Conservation (phyloP, 2,888 invertebrate species). For the Drosophila pegasa region DNA sequence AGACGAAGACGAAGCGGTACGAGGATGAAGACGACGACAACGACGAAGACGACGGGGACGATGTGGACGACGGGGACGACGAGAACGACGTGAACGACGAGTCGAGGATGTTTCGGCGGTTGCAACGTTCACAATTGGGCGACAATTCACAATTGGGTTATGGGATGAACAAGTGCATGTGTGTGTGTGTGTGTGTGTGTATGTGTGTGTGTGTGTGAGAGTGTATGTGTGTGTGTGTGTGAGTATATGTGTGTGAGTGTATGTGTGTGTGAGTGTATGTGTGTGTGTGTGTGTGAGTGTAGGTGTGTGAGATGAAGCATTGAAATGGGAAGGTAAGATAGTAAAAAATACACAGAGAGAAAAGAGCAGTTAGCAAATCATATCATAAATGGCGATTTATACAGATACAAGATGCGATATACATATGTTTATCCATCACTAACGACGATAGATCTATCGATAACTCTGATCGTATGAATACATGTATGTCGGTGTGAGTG, state of each 20-base stretch:
- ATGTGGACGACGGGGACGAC: constrained; percentile 27
- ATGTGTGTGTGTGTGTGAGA: constrained; percentile 20
- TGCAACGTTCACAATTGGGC: constrained; percentile 69
- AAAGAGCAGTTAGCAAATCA: constrained; percentile 72
- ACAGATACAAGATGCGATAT: constrained; percentile 53
- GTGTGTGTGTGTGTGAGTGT: constrained; percentile 10
- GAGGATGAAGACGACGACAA: constrained; percentile 32
- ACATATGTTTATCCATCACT: constrained; percentile 50
- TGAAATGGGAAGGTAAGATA: constrained; percentile 60
- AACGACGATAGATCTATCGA: constrained; percentile 25
- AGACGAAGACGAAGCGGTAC: constrained; percentile 32
- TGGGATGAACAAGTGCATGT: constrained; percentile 42
- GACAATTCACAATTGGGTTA: constrained; percentile 67
- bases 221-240: constrained; percentile 25
- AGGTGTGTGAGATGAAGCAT: constrained; percentile 28
- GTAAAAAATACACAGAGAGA: constrained; percentile 74
- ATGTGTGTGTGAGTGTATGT: constrained; percentile 24
- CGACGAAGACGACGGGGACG: constrained; percentile 29
- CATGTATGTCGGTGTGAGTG: constrained; percentile 15
- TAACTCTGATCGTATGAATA: background rate
- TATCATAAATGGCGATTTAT: constrained; percentile 55
- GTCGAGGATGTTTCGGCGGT: constrained; percentile 47
- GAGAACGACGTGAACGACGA: constrained; percentile 33
- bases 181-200: constrained; percentile 34
- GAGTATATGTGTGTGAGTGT: constrained; percentile 13